phyloP scores from a whole-genome alignment of 2,113 vertebrate species.

The Rattus rattus region DNA sequence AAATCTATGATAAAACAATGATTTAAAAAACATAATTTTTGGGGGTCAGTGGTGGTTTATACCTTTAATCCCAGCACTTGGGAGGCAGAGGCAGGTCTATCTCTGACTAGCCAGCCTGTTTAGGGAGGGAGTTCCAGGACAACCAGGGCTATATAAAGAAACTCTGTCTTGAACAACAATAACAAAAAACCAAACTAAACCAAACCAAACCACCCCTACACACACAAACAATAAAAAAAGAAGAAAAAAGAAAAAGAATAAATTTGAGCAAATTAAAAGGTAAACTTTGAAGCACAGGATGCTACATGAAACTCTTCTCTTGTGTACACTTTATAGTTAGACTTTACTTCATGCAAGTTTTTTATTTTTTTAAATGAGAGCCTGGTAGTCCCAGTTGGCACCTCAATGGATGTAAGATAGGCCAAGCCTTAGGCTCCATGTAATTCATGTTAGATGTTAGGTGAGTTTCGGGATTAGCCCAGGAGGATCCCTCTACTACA shows the following conservation, averaged over 20 bases:
- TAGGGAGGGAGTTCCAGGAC: not conserved
- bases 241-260: not conserved
- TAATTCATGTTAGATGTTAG: too few relatives aligned
- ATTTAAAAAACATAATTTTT: not conserved
- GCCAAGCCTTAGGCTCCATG: not conserved
- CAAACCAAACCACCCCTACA: too few relatives aligned
- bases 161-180: not conserved
- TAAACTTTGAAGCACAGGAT: constrained; percentile 47
- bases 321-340: not conserved
- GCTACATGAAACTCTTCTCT: not conserved
- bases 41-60: not conserved
- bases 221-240: not conserved
- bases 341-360: not conserved
- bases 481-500: not conserved
- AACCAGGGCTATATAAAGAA: not conserved
- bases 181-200: too few relatives aligned
- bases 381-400: not conserved
- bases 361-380: not conserved
- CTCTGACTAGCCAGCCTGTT: not conserved
- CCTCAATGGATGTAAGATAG: not conserved
- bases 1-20: not conserved
- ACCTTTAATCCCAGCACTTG: not conserved
- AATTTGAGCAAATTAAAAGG: not conserved
- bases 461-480: not conserved
- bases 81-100: not conserved